Evolutionary conservation across 2,797 vertebrate species (phyloP), one percentile per base, ranked within the genome.

Genomic region (Arctocebus calabarensis): DNA sequence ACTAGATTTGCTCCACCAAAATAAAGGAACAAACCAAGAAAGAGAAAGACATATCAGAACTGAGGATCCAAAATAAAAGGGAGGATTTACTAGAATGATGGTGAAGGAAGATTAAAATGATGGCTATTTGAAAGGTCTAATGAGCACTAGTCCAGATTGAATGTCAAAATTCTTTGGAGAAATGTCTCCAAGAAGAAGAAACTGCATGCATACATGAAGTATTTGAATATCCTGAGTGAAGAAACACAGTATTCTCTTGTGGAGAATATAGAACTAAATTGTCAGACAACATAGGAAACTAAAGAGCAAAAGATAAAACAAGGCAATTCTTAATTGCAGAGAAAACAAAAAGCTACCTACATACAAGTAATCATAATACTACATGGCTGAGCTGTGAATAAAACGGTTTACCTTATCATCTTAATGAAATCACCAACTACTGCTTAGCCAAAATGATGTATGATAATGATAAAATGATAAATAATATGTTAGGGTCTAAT

Each of bases 281-380:
- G 70, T 43, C 40, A 74, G 27, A 34, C 55, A 85, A 61, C 20
- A 91, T 19, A 37, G 52, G 71, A 95, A 88, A 64, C 34, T 32
- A 82, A 64, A 8, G 78, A 77, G 14, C 62, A 57, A 86, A 71
- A 25, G 73, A 14, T 74, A 91, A 93, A 87, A 55, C 32, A 68
- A 94, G 12, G 59, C 34, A 77, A 93, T 88, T 96, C 68, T 52
- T 94, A 94, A 93, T 57, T 62, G n/a, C 22, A 87, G 43, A 22
- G 40, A 88, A 93, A 91, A 94, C 48, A 90, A 75, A 95, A 84
- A 64, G 45, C 68, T 95, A 61, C 48, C 48, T 16, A 52, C 48
- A 16, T 89, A 20, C 37, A 83, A 78, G 3, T 40, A 90, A 90
- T 83, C 34, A n/a, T 75, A 83, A 87, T 2, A 74, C 34, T 85